phyloP scores from a whole-genome alignment of 2,113 vertebrate species.

The Paramisgurnus dabryanus region DNA sequence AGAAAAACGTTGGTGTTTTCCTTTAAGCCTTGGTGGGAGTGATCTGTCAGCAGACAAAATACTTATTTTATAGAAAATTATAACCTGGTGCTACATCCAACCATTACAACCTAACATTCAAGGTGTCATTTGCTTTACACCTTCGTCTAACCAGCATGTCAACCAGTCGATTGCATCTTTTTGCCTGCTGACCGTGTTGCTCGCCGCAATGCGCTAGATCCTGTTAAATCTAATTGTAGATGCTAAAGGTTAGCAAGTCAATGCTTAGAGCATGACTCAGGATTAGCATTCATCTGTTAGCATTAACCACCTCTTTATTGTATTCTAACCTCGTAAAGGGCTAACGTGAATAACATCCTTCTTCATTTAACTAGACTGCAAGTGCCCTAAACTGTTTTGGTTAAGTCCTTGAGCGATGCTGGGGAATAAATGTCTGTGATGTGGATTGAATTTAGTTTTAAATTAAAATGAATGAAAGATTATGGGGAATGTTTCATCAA shows the following conservation, averaged over 20 bases:
- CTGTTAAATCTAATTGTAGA: slow-evolving; percentile 40
- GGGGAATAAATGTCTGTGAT: neutral
- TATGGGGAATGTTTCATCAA: neutral
- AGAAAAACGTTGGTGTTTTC: too few relatives aligned
- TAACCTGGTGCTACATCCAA: too few relatives aligned
- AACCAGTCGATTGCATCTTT: slow-evolving; percentile 18
- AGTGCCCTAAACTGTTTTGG: slow-evolving; percentile 25
- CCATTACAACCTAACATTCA: neutral
- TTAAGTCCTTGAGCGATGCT: slow-evolving; percentile 5
- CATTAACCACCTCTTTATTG: slow-evolving; percentile 36
- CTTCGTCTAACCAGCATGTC: neutral
- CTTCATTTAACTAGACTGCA: slow-evolving; percentile 38
- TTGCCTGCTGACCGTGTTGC: slow-evolving; percentile 50
- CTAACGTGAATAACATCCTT: slow-evolving; percentile 31
- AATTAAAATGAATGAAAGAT: slow-evolving; percentile 6
- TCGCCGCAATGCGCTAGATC: slow-evolving; percentile 24
- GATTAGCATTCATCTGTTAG: slow-evolving; percentile 35
- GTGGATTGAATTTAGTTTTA: neutral
- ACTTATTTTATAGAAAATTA: neutral
- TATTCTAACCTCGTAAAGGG: slow-evolving; percentile 49
- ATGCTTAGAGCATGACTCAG: slow-evolving; percentile 18
- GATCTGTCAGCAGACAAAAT: slow-evolving; percentile 51
- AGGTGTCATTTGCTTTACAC: neutral
- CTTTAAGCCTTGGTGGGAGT: slow-evolving; percentile 1
- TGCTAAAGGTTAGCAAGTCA: slow-evolving; percentile 37